phyloP scores from a whole-genome alignment of 2,113 vertebrate species.

The Hippocampus zosterae region DNA sequence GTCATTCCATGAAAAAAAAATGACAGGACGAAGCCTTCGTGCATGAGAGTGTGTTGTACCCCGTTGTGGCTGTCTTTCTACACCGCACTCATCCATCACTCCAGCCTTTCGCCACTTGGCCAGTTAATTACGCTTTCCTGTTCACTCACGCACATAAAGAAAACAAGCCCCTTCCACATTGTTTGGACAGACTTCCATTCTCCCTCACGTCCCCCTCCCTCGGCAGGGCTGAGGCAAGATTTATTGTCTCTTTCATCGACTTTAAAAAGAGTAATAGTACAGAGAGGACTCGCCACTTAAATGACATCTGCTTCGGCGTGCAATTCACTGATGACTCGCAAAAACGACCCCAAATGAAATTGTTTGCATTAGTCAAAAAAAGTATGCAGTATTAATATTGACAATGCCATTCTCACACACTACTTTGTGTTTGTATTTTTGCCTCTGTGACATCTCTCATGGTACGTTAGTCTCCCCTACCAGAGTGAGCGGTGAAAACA shows the following conservation, averaged over 20 bases:
- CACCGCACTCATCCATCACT: slow-evolving; percentile 66
- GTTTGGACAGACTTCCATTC: slow-evolving; percentile 66
- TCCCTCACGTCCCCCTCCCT: slow-evolving; percentile 18
- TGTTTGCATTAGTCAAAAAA: background rate
- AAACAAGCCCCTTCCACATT: slow-evolving; percentile 68
- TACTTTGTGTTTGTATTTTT: slow-evolving; percentile 57
- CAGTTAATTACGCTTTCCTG: slow-evolving; percentile 72
- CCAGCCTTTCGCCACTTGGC: slow-evolving; percentile 58
- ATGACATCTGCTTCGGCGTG: slow-evolving; percentile 22
- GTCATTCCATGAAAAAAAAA: slow-evolving; percentile 33
- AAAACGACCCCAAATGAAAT: background rate
- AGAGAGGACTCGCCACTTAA: slow-evolving; percentile 23
- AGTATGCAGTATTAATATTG: slow-evolving; percentile 5
- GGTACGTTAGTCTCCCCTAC: slow-evolving; percentile 29
- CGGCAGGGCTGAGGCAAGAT: slow-evolving; percentile 20
- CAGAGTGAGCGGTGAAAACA: slow-evolving; percentile 36
- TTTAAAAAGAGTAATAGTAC: slow-evolving; percentile 12
- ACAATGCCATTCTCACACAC: slow-evolving; percentile 13
- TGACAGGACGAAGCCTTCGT: slow-evolving; percentile 19
- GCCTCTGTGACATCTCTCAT: slow-evolving; percentile 47
- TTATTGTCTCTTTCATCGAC: slow-evolving; percentile 45
- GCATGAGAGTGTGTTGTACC: slow-evolving; percentile 20
- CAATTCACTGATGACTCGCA: background rate
- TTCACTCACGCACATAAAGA: slow-evolving; percentile 64
- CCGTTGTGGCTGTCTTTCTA: slow-evolving; percentile 44